Conservation (phyloP, 1,140 invertebrate species). For the Macrotrachela quadricornifera region DNA sequence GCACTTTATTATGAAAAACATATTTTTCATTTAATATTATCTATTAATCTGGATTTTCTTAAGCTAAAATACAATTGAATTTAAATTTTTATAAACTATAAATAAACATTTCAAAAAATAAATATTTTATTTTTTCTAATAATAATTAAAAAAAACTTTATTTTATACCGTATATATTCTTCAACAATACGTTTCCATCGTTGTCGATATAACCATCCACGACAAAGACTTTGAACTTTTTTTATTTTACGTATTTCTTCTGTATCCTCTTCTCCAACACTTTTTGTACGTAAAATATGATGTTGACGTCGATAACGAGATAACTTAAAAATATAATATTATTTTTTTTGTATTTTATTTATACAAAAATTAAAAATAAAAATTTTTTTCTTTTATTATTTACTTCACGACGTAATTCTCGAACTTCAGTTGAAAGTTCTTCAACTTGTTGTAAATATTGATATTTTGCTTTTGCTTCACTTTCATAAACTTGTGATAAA, state of each 20-base stretch:
- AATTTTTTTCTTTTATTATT: constrained; percentile 9
- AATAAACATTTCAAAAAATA: too few species aligned
- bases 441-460: constrained; percentile 78
- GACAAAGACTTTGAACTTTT: constrained; percentile 75
- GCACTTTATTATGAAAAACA: too few species aligned
- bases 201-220: constrained; percentile 72
- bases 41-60: too few species aligned
- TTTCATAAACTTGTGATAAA: constrained; percentile 69
- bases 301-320: background rate
- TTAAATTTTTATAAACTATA: too few species aligned
- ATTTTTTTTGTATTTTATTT: too few species aligned
- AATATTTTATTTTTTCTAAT: too few species aligned
- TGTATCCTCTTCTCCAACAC: constrained; percentile 40
- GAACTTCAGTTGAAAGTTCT: constrained; percentile 65
- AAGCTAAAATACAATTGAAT: too few species aligned
- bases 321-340: background rate
- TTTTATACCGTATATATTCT: constrained; percentile 46
- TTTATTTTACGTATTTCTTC: constrained; percentile 56
- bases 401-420: constrained; percentile 68
- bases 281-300: constrained; percentile 1
- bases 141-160: too few species aligned
- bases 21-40: too few species aligned
- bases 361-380: background rate
- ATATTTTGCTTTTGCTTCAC: constrained; percentile 73
- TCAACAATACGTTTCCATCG: constrained; percentile 86